A percentile compares a stretch with the other conserved stretches of the same genome.
phyloP scores from a whole-genome alignment of 2,888 invertebrate species.

The Perizoma flavofasciatum region DNA sequence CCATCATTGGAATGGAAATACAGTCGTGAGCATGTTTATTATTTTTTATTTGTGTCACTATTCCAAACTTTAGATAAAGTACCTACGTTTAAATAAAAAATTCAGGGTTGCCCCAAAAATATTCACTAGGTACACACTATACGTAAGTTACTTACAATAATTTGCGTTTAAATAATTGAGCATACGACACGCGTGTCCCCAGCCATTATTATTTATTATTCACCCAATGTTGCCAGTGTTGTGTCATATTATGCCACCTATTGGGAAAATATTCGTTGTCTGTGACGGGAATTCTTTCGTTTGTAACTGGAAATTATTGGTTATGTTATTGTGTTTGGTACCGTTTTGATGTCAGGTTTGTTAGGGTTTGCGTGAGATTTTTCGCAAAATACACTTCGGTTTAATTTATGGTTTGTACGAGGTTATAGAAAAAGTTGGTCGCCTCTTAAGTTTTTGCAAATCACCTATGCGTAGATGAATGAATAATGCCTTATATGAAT shows the following conservation, averaged over 20 bases:
- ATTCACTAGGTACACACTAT: slow-evolving; percentile 37
- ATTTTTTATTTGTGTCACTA: too few species aligned
- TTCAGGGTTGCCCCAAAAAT: slow-evolving; percentile 21
- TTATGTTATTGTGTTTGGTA: slow-evolving; percentile 36
- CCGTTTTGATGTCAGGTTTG: slow-evolving; percentile 32
- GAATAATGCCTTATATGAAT: too few species aligned
- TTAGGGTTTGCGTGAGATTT: slow-evolving; percentile 25
- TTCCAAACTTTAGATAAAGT: too few species aligned
- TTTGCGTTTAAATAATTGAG: slow-evolving; percentile 80
- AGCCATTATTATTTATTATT: slow-evolving; percentile 75
- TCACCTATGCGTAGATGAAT: not conserved
- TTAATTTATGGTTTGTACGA: slow-evolving; percentile 18
- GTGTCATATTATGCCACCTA: slow-evolving; percentile 80
- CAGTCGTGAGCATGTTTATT: too few species aligned
- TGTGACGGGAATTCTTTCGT: slow-evolving; percentile 69
- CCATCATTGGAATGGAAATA: too few species aligned
- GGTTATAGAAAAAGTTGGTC: slow-evolving; percentile 15
- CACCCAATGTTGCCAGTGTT: slow-evolving; percentile 74
- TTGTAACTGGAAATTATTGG: slow-evolving; percentile 42
- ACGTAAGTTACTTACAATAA: slow-evolving; percentile 70
- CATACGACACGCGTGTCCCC: slow-evolving; percentile 64
- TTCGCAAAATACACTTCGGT: slow-evolving; percentile 15
- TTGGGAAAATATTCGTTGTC: slow-evolving; percentile 74
- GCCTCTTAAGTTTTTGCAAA: slow-evolving; percentile 16
- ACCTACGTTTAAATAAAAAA: not conserved